Conservation (phyloP, 2,888 invertebrate species). For the Lathronympha strigana region DNA sequence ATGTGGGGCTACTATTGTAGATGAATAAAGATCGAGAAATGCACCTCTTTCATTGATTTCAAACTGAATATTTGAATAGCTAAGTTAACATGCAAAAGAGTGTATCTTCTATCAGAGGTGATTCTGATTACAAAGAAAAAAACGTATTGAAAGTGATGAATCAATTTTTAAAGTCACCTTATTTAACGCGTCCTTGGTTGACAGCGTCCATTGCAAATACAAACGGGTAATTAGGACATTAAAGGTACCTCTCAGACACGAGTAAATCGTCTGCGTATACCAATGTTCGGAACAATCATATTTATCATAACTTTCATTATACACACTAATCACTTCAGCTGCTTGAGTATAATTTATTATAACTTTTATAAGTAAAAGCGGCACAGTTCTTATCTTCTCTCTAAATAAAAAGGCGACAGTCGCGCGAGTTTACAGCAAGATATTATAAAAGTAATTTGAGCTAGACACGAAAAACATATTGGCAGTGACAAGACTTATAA, state of each 20-base stretch:
- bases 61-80: too few relatives aligned
- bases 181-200: neutral
- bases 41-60: neutral
- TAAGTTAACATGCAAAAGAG: neutral
- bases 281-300: slow-evolving; percentile 25
- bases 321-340: slow-evolving; percentile 10
- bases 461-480: slow-evolving; percentile 50
- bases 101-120: neutral
- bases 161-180: neutral
- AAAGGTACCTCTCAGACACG: slow-evolving; percentile 56
- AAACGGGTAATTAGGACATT: slow-evolving; percentile 15
- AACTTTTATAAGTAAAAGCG: slow-evolving; percentile 8
- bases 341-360: slow-evolving; percentile 12
- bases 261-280: slow-evolving; percentile 42
- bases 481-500: slow-evolving; percentile 53
- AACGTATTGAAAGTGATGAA: neutral
- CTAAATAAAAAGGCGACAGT: slow-evolving; percentile 13
- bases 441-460: slow-evolving; percentile 25
- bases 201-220: neutral
- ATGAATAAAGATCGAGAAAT: neutral
- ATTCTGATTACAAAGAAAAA: neutral
- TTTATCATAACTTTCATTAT: slow-evolving; percentile 11
- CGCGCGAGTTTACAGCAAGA: neutral
- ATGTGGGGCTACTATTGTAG: neutral
- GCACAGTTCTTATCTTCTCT: slow-evolving; percentile 6